Base-by-base conservation (phyloP, 1,140 invertebrate species). In the Aphis gossypii region DNA sequence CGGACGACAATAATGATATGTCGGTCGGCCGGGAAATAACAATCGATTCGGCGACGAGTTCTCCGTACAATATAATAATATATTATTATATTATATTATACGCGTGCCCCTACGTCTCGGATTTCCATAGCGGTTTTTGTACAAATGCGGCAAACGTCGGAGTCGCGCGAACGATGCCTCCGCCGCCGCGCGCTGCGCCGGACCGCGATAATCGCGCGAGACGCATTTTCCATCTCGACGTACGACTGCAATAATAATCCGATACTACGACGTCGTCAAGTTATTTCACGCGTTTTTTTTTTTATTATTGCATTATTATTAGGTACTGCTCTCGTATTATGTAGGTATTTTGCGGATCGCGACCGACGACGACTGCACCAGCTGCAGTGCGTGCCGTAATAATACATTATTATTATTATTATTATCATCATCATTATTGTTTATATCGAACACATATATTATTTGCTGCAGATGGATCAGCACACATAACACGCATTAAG, bases 41-140 rank as follows among this genome's bases (percentile, higher is more conserved):
- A 83, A 83, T 82, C 41, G 90, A 46, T 91, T 91, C 90, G 41
- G 90, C 68, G 51, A 68, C 44, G 68, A 92, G 56, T 92, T 92
- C 46, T 89, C 8, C 87, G n/a, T 76, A 83, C 76, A 3, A 35
- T 84, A 18, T 30, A 38, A 54, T 56, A 56, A 88, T n/a, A 88
- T 54, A 54, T 88, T 88, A 88, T 44, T 46, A 46, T 46, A 46
- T 51, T 51, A 51, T 51, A 30, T 83, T 86, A 86, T 4, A 38
- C 38, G 82, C 9, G 82, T 48, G 14, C 46, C 20, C 46, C 30
- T 14, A 56, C 38, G 41, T 41, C 38, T 56, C 35, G 51, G 41
- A 89, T 89, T 89, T 89, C 88, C 88, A 89, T 89, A 89, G 88
- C 88, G 35, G 88, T 54, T 89, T 89, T 56, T 89, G 21, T 35